A percentile compares a stretch with the other conserved stretches of the same genome.
Evolutionary conservation across 2,113 vertebrate genomes (phyloP).

Genomic region (Sander lucioperca): DNA sequence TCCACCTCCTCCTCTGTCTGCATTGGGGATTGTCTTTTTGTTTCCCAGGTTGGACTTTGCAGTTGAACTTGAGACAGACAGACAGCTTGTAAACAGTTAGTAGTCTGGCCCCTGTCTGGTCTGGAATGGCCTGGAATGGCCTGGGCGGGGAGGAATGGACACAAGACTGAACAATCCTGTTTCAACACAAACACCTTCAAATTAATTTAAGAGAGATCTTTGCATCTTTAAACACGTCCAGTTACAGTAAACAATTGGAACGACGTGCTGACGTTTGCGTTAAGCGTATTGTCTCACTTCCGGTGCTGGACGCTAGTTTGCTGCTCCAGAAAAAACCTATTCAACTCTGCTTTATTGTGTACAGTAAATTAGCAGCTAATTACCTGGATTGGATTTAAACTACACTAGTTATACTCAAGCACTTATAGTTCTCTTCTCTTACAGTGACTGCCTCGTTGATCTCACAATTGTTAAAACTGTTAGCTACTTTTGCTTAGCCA

Average conservation of each 20-base stretch:
- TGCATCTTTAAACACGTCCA: conserved; percentile 18
- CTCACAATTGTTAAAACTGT: too few relatives aligned
- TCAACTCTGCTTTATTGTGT: too few relatives aligned
- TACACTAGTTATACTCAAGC: too few relatives aligned
- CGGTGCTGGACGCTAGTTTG: too few relatives aligned
- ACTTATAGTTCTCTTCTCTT: too few relatives aligned
- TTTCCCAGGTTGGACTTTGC: conserved; percentile 81
- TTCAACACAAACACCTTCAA: conserved; percentile 35
- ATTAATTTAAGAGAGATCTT: not conserved
- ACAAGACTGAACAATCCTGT: conserved; percentile 30
- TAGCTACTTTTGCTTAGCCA: too few relatives aligned
- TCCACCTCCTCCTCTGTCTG: conserved; percentile 55
- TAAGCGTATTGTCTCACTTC: too few relatives aligned
- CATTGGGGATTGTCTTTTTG: conserved; percentile 68
- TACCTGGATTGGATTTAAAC: too few relatives aligned
- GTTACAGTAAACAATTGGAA: not conserved
- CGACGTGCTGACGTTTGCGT: too few relatives aligned
- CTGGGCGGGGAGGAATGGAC: conserved; percentile 26
- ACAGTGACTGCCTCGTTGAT: too few relatives aligned
- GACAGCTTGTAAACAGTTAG: conserved; percentile 86
- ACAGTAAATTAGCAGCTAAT: too few relatives aligned
- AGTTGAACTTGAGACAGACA: conserved; percentile 89
- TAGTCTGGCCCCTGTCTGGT: conserved; percentile 86
- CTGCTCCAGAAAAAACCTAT: too few relatives aligned
- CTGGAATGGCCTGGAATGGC: conserved; percentile 55